Percentiles rank a stretch among this genome's conserved stretches.
These are phyloP conservation scores for Cranoglanis bouderius DNA, from an alignment of 2,113 vertebrate species.

Conservation along the genomic window DNA sequence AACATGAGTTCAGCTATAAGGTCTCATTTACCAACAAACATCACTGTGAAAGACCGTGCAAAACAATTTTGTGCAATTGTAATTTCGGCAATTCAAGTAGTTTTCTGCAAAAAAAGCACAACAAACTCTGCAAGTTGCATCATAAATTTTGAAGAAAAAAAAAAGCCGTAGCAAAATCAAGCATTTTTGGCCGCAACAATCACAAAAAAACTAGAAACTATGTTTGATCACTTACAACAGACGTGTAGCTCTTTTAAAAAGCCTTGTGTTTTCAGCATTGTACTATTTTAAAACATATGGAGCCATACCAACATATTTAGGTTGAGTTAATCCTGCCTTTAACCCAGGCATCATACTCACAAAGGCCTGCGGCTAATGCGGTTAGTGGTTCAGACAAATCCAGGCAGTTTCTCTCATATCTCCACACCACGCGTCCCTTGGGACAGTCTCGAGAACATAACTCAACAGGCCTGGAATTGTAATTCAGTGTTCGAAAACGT, in stretches of 20 bases:
- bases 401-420: slow-evolving; percentile 30
- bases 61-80: no score
- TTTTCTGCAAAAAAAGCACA: no score
- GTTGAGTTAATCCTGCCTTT: slow-evolving; percentile 9
- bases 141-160: no score
- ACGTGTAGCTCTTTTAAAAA: not conserved
- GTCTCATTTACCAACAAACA: no score
- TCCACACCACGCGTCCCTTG: slow-evolving; percentile 7
- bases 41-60: no score
- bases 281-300: slow-evolving; percentile 13
- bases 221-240: not conserved
- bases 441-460: slow-evolving; percentile 56
- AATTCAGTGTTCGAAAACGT: slow-evolving; percentile 48
- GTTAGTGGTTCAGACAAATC: slow-evolving; percentile 40
- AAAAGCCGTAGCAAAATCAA: no score
- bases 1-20: no score
- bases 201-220: not conserved
- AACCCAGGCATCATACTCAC: slow-evolving; percentile 24
- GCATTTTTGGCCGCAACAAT: no score
- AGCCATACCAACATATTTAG: slow-evolving; percentile 14
- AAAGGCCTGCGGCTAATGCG: slow-evolving; percentile 22
- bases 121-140: no score
- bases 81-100: no score
- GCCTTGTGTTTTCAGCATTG: slow-evolving; percentile 6
- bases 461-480: slow-evolving; percentile 61